These are phyloP conservation scores for Luffia ferchaultella DNA, from an alignment of 2,888 invertebrate species.

Conservation along the genomic window DNA sequence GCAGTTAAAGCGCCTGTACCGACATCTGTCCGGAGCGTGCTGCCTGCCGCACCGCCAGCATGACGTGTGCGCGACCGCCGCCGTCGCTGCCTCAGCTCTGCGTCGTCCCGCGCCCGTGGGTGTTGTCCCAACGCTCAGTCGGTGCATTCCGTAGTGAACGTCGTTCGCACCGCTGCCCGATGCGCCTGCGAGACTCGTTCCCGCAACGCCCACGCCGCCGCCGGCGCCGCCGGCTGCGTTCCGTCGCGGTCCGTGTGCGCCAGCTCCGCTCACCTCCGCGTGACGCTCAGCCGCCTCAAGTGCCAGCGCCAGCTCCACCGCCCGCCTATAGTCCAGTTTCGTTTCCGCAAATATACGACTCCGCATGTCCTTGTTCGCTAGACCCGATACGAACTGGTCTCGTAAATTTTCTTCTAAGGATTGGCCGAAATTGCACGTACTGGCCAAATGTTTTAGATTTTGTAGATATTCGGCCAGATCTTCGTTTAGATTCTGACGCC, in stretches of 20 bases:
- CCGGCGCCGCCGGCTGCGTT: background rate
- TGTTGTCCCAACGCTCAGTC: too few species aligned
- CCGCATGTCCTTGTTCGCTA: slow-evolving; percentile 6
- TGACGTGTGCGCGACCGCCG: background rate
- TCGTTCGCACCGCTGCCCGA: too few species aligned
- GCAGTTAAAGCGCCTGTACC: background rate
- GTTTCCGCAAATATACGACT: slow-evolving; percentile 6
- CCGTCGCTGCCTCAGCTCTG: slow-evolving; percentile 1
- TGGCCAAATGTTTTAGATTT: slow-evolving; percentile 13
- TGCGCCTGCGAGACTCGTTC: background rate
- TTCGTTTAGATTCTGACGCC: too few species aligned
- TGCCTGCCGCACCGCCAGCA: background rate
- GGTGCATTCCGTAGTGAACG: too few species aligned
- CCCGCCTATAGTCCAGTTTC: slow-evolving; percentile 2
- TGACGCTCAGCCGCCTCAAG: slow-evolving; percentile 7
- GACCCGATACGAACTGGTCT: slow-evolving; percentile 6
- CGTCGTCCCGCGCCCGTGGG: background rate
- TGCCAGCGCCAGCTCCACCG: slow-evolving; percentile 5
- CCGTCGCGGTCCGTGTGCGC: too few species aligned
- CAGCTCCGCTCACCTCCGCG: slow-evolving; percentile 2
- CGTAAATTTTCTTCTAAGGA: slow-evolving; percentile 8
- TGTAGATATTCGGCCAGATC: slow-evolving; percentile 16
- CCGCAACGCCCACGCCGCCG: background rate
- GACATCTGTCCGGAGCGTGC: slow-evolving; percentile 1
- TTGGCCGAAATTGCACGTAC: slow-evolving; percentile 7